A percentile compares a stretch with the other conserved stretches of the same genome.
phyloP scores from a whole-genome alignment of 2,113 vertebrate genomes.

The Notarius lentiginosus region DNA sequence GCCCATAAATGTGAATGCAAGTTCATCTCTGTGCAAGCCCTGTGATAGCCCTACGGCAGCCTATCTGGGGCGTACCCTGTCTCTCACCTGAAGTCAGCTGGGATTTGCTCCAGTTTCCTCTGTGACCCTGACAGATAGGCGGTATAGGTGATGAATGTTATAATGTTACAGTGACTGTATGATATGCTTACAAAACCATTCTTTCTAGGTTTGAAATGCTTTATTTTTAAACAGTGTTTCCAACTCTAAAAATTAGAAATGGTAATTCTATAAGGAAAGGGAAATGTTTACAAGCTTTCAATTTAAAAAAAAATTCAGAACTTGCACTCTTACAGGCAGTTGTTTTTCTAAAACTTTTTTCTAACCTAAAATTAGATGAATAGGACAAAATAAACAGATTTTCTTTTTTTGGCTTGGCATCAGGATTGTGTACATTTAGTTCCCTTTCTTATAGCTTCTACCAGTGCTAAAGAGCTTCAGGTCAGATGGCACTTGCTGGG shows the following conservation, averaged over 20 bases:
- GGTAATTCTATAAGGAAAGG: not conserved
- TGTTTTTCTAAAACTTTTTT: not conserved
- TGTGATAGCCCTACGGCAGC: no score
- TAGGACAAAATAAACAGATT: not conserved
- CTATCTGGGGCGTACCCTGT: no score
- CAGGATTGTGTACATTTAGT: not conserved
- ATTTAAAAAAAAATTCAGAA: not conserved
- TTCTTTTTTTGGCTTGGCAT: not conserved
- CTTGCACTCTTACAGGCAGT: no score
- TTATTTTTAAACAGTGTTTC: not conserved
- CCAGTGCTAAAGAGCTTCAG: not conserved
- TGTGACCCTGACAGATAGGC: no score
- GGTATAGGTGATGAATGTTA: no score
- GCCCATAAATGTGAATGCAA: no score
- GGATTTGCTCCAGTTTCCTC: no score
- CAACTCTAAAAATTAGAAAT: not conserved
- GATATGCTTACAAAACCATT: not conserved
- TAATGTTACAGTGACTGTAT: not conserved
- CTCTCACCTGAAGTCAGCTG: no score
- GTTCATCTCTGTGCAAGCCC: no score
- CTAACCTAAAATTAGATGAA: not conserved
- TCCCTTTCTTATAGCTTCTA: not conserved
- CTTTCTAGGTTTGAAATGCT: not conserved
- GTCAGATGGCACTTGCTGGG: not conserved
- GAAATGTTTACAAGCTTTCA: not conserved